A percentile compares a stretch with the other conserved stretches of the same genome.
phyloP scores from a whole-genome alignment of 2,888 invertebrate species.

The Xylocampa areola region DNA sequence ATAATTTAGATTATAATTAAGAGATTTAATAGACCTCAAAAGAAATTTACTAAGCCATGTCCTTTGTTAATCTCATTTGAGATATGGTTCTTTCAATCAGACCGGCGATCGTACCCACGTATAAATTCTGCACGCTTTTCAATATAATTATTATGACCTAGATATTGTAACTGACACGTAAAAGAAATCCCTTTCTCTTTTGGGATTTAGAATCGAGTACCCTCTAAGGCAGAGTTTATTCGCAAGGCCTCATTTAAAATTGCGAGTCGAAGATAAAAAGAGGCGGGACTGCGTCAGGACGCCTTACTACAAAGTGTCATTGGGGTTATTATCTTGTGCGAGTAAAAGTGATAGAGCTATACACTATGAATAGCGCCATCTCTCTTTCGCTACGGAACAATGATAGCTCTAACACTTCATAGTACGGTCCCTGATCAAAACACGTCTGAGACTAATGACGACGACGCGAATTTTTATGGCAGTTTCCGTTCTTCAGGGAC shows the following conservation, averaged over 20 bases:
- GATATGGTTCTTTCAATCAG: neutral
- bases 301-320: constrained; percentile 65
- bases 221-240: constrained; percentile 68
- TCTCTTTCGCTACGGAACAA: constrained; percentile 61
- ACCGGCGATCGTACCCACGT: neutral
- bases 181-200: constrained; percentile 58
- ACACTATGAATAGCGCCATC: constrained; percentile 54
- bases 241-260: constrained; percentile 73
- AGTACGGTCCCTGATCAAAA: constrained; percentile 81
- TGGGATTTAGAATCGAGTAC: constrained; percentile 71
- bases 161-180: constrained; percentile 38
- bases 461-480: constrained; percentile 84
- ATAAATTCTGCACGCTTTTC: neutral
- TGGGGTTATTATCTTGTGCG: constrained; percentile 65
- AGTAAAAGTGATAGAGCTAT: constrained; percentile 59
- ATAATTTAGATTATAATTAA: no score
- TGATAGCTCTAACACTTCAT: constrained; percentile 66
- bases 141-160: constrained; percentile 5
- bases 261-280: constrained; percentile 75
- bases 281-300: constrained; percentile 63
- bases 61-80: no score
- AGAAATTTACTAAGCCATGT: no score
- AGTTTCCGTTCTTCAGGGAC: constrained; percentile 79
- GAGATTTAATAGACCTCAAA: no score
- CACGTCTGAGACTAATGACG: constrained; percentile 87